A percentile compares a stretch with the other conserved stretches of the same genome.
Conservation (phyloP, 2,113 vertebrate genomes). For the Emydura subglobosa region DNA sequence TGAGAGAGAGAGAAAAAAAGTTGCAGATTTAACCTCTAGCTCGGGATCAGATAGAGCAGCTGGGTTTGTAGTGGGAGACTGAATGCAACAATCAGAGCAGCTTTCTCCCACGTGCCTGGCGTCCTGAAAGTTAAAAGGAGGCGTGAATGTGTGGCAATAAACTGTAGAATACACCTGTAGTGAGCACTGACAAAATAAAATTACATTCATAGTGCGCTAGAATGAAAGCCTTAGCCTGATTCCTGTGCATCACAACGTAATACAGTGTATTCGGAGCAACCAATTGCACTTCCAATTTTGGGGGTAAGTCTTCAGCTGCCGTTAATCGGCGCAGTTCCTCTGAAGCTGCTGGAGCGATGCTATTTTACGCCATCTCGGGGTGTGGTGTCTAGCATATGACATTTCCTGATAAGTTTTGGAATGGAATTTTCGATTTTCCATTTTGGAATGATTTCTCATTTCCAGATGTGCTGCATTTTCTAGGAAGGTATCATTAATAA, state of each 20-base stretch:
- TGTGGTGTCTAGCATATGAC: background rate
- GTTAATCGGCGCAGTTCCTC: background rate
- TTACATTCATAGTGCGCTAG: background rate
- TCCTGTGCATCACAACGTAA: background rate
- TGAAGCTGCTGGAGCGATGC: background rate
- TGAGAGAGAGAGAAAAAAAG: background rate
- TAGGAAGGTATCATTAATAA: background rate
- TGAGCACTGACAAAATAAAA: background rate
- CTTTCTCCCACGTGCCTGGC: background rate
- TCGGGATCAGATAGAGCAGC: background rate
- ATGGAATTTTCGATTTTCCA: background rate
- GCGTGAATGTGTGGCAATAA: fast-evolving
- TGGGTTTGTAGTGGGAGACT: fast-evolving
- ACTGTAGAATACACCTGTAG: background rate
- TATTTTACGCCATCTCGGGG: slow-evolving; percentile 9
- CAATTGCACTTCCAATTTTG: background rate
- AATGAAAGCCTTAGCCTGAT: fast-evolving
- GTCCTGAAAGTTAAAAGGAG: background rate
- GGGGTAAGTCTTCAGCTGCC: slow-evolving; percentile 4
- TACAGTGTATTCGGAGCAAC: background rate
- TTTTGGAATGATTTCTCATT: background rate
- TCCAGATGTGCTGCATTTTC: background rate
- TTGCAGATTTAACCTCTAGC: background rate
- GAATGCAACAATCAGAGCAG: background rate
- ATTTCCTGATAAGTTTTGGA: background rate